phyloP scores from a whole-genome alignment of 2,113 vertebrate species.

The Gracilinanus agilis region DNA sequence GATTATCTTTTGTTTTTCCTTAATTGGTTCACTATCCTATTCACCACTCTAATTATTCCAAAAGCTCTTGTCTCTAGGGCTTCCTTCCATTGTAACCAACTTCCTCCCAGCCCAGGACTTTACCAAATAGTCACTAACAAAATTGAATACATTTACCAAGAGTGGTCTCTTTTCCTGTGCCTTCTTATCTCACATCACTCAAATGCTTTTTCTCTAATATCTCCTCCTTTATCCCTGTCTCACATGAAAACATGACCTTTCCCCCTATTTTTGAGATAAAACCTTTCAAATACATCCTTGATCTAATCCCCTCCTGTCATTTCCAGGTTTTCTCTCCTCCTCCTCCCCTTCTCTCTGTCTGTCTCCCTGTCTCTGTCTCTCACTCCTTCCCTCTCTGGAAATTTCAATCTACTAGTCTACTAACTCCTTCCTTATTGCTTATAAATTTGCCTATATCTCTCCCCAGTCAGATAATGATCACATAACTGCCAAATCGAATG shows the following conservation, averaged over 20 bases:
- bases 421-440: not conserved
- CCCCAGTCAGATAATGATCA: not conserved
- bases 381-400: not conserved
- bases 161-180: not conserved
- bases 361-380: not conserved
- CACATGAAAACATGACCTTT: not conserved
- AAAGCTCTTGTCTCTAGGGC: not conserved
- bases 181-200: not conserved
- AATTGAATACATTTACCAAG: not conserved
- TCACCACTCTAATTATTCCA: not conserved
- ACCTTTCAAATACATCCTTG: not conserved
- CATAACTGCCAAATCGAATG: not conserved
- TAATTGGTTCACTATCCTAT: not conserved
- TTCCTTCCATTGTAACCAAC: not conserved
- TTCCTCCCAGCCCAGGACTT: not conserved
- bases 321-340: not conserved
- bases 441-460: not conserved
- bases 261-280: not conserved
- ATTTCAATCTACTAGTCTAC: not conserved
- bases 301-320: not conserved
- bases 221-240: not conserved
- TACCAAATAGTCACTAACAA: not conserved
- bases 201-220: not conserved
- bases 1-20: not conserved
- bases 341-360: too few species aligned